Base-by-base conservation (phyloP, 2,888 invertebrate species). In the Dryobotodes eremita region DNA sequence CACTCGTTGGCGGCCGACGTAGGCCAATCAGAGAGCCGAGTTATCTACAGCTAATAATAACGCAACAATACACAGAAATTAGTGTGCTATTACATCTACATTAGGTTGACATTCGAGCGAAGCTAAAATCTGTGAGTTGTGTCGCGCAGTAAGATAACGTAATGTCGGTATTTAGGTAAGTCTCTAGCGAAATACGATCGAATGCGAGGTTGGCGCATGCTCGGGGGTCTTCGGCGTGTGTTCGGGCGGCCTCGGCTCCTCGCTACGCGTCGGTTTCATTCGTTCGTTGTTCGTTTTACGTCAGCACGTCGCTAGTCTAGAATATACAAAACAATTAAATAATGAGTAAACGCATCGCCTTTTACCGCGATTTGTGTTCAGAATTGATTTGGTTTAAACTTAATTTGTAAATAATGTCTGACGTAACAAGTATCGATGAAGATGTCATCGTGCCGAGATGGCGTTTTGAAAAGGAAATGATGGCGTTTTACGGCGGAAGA, bases 141-240 rank as follows among this genome's bases (percentile, higher is more conserved):
- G 23, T 17, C 57, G 50, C 23, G 50, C 61, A 73, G 73, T 59
- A 26, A 62, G 71, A 83, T 70, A 73, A 50, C 23, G 20, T n/a
- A 62, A 66, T 75, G 26, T 57, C 82, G 82, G 55, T 36, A 64
- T 84, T 84, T 84, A 79, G 62, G 50, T 62, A 82, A 62, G 66
- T 79, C 79, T 10, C 84, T 82, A 79, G 84, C 61, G 70, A 55
- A 57, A 53, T 62, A 78, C 73, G 61, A 26, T 79, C 71, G 62
- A 71, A 69, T 26, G 50, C 50, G 65, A 20, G 36, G 46, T 65
- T 42, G 57, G 79, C 82, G 36, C 59, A 23, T 48, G 36, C 64
- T 82, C 79, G 79, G 79, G 17, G 15, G 46, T 46, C 6, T 15
- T 72, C 81, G 79, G 78, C 59, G 53, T 42, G 64, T 23, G 57